Conservation (phyloP, 2,113 vertebrate genomes). For the Cyanoderma ruficeps region DNA sequence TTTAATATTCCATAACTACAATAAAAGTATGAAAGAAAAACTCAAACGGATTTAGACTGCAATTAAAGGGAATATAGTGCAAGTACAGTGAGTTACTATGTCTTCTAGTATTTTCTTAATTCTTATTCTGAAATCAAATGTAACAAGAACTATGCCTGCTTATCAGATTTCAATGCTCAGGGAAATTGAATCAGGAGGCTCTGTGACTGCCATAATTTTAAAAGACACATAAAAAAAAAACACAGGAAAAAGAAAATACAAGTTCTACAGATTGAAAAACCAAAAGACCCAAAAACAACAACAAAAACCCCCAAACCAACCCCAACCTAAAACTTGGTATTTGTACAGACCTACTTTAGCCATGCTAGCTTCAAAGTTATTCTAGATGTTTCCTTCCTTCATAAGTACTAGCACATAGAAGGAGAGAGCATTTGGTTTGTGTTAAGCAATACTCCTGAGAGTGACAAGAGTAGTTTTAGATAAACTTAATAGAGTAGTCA, state of each 20-base stretch:
- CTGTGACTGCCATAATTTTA: neutral
- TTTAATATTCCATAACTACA: constrained; percentile 90
- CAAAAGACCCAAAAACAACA: neutral
- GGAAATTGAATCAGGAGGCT: neutral
- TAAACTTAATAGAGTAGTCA: neutral
- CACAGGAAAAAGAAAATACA: neutral
- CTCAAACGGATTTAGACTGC: neutral
- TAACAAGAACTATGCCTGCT: neutral
- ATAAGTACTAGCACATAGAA: neutral
- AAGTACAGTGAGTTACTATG: neutral
- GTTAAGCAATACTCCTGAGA: neutral
- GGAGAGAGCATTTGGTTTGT: neutral
- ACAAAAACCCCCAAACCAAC: neutral
- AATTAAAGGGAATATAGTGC: neutral
- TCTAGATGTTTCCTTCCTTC: neutral
- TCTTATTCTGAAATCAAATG: neutral
- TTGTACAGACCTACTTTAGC: neutral
- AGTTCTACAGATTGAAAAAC: neutral
- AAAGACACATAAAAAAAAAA: rapidly evolving
- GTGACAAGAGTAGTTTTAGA: neutral
- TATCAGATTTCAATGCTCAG: neutral
- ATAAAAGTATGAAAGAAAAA: constrained; percentile 32
- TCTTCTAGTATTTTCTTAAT: neutral
- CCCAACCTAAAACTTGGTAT: neutral
- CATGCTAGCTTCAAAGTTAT: neutral